Evolutionary conservation across 1,140 invertebrate genomes (phyloP), one percentile per base, ranked within the genome.

Genomic region (Brachionus koreanus): DNA sequence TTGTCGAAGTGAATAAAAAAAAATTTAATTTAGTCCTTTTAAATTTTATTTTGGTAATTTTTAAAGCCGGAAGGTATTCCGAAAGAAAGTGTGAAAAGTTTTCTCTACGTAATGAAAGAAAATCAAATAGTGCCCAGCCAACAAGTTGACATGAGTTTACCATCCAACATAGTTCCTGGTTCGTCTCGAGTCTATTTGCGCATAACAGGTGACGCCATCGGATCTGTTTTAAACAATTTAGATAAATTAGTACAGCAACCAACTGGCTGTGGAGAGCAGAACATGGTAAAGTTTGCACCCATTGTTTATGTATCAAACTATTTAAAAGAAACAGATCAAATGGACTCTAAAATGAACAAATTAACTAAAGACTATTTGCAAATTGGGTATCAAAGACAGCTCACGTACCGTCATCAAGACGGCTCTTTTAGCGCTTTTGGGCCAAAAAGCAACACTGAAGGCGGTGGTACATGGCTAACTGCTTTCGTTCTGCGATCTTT

Each of bases 361-460:
- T 19, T 33, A 35, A 69, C 43, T 1, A 25, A 82, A 82, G 12
- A 82, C 5, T 69, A 67, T 52, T 49, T 82, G 49, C 33, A 42
- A 33, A 63, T 63, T 19, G 76, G 76, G 13, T 96, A 97, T 86
- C 97, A 99, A 86, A 91, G 95, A 83, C 92, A 98, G 86, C 90
- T 99, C 84, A 95, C 93, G 0, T 99, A 95, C 87, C 92, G 92
- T 74, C 92, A 94, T 83, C 86, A 89, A 5, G 97, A 98, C 87
- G 95, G 96, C 2, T 98, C 96, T 0, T 99, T 98, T 86, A 96
- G 95, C 87, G 93, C 95, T 6, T 98, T 98, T 87, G 95, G 94
- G 39, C 90, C 92, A 83, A 90, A 91, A 19, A 46, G 42, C 19
- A 25, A 43, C 16, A 61, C 7, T 61, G 35, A 90, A 9, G 91